A percentile compares a stretch with the other conserved stretches of the same genome.
Conservation (phyloP, 2,888 invertebrate species). For the Hydraecia micacea region DNA sequence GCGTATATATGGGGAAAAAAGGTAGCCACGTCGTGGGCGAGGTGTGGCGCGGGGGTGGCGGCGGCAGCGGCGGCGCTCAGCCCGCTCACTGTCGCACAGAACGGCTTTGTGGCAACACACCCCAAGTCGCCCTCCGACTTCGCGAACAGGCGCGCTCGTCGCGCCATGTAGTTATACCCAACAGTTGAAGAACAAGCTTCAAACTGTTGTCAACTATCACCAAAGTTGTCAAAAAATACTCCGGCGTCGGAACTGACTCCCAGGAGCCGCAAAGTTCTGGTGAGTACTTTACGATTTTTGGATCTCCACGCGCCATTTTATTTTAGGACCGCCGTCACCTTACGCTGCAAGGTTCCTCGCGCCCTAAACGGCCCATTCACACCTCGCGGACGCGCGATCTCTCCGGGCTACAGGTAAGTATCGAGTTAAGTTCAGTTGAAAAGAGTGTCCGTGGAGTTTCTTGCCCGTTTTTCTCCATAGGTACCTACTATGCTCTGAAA, state of each 20-base stretch:
- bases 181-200: slow-evolving; percentile 74
- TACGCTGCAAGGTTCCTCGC: slow-evolving; percentile 45
- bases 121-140: slow-evolving; percentile 61
- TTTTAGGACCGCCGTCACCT: slow-evolving; percentile 58
- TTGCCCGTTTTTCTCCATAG: too few species aligned
- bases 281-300: slow-evolving; percentile 73
- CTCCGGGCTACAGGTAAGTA: slow-evolving; percentile 14
- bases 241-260: slow-evolving; percentile 73
- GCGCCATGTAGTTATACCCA: slow-evolving; percentile 75
- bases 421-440: background rate
- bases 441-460: too few species aligned
- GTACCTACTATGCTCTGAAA: too few species aligned
- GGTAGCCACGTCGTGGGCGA: slow-evolving; percentile 63
- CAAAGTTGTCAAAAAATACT: slow-evolving; percentile 80
- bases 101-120: slow-evolving; percentile 75
- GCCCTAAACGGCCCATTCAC: slow-evolving; percentile 52
- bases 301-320: slow-evolving; percentile 78
- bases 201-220: slow-evolving; percentile 81
- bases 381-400: slow-evolving; percentile 39
- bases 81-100: slow-evolving; percentile 74
- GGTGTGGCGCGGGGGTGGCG: slow-evolving; percentile 62
- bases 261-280: slow-evolving; percentile 76
- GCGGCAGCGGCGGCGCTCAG: slow-evolving; percentile 49
- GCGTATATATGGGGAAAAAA: slow-evolving; percentile 64
- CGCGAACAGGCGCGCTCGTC: slow-evolving; percentile 73